A percentile compares a stretch with the other conserved stretches of the same genome.
These are phyloP conservation scores for Strix uralensis DNA, from an alignment of 2,113 vertebrate species.

Conservation along the genomic window DNA sequence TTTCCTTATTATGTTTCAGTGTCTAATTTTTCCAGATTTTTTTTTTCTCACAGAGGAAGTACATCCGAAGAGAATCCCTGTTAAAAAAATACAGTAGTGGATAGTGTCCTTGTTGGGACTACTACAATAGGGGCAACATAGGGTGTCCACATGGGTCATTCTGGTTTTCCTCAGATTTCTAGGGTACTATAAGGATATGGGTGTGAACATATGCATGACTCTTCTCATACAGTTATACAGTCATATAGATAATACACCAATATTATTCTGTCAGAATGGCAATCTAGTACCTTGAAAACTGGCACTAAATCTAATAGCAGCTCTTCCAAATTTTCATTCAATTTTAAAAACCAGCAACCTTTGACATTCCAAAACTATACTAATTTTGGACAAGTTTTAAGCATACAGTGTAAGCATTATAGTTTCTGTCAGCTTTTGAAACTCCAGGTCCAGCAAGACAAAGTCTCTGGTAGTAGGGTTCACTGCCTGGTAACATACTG, in stretches of 20 bases:
- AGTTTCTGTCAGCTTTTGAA: slow-evolving; percentile 53
- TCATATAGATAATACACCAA: not conserved
- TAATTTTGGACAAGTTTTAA: not conserved
- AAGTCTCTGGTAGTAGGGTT: slow-evolving; percentile 74
- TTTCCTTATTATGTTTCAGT: not conserved
- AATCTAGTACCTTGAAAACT: not conserved
- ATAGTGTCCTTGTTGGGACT: not conserved
- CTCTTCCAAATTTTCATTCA: not conserved
- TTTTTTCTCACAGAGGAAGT: not conserved
- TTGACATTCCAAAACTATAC: not conserved
- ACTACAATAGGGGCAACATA: not conserved
- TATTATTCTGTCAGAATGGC: not conserved
- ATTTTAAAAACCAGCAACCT: not conserved
- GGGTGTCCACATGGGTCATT: not conserved
- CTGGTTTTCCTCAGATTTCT: not conserved
- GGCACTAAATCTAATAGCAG: not conserved
- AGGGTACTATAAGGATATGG: not conserved
- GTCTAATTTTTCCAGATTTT: not conserved
- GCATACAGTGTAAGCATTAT: not conserved
- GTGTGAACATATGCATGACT: not conserved
- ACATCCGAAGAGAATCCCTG: not conserved
- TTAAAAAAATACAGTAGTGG: not conserved
- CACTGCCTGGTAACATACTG: slow-evolving; percentile 68
- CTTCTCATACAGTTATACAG: not conserved
- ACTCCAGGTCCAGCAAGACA: slow-evolving; percentile 72